phyloP scores from a whole-genome alignment of 2,113 vertebrate species.

The Sinocyclocheilus rhinocerous region DNA sequence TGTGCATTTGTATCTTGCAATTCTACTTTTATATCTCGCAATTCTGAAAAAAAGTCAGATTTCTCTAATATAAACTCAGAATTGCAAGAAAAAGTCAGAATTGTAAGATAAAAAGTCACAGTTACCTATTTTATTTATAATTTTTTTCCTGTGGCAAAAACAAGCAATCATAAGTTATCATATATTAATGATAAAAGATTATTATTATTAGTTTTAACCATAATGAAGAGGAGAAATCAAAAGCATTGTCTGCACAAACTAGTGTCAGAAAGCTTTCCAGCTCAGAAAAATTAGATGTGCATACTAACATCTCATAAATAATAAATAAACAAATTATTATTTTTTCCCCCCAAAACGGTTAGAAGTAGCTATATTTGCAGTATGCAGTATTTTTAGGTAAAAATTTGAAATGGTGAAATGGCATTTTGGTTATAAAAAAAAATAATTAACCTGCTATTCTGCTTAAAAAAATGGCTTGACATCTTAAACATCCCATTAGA shows the following conservation, averaged over 20 bases:
- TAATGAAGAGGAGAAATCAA: neutral
- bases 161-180: neutral
- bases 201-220: neutral
- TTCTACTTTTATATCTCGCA: neutral
- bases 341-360: neutral
- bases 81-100: too few species aligned
- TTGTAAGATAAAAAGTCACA: too few species aligned
- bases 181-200: too few species aligned
- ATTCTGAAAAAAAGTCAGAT: neutral
- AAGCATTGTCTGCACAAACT: neutral
- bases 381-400: neutral
- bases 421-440: neutral
- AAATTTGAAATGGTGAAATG: neutral
- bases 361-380: neutral
- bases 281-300: neutral
- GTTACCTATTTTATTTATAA: too few species aligned
- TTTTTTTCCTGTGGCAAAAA: too few species aligned
- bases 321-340: neutral
- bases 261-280: neutral
- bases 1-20: neutral
- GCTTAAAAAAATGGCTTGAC: neutral
- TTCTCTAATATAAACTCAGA: too few species aligned
- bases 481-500: conserved; percentile 18
- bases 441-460: neutral
- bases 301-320: neutral